Conservation (phyloP, 1,140 invertebrate genomes). For the Xylocopa sonorina region DNA sequence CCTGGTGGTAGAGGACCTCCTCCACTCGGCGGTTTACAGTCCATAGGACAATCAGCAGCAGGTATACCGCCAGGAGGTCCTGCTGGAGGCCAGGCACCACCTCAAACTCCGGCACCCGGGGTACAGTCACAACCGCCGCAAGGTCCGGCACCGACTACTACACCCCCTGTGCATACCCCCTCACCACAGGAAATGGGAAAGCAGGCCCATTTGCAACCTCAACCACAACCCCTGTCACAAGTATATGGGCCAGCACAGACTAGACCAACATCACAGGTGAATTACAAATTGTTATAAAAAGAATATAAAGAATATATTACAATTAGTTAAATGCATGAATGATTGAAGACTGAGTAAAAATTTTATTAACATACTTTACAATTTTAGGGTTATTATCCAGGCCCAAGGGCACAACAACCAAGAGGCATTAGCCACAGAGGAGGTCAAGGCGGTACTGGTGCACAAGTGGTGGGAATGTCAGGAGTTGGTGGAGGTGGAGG, state of each 20-base stretch:
- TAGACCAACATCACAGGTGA: conserved; percentile 69
- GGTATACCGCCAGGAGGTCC: conserved; percentile 75
- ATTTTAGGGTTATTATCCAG: conserved; percentile 72
- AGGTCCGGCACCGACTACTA: conserved; percentile 73
- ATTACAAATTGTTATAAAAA: background rate
- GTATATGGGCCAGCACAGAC: conserved; percentile 70
- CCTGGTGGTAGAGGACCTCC: conserved; percentile 78
- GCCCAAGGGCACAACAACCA: conserved; percentile 72
- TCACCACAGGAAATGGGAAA: conserved; percentile 79
- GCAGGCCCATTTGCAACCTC: conserved; percentile 74
- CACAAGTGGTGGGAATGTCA: conserved; percentile 73
- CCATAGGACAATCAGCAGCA: conserved; percentile 74
- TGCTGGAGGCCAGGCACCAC: conserved; percentile 70
- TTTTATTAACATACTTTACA: background rate
- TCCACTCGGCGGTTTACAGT: conserved; percentile 74
- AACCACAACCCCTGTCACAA: conserved; percentile 69
- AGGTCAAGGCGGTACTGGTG: conserved; percentile 68
- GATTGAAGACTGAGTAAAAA: background rate
- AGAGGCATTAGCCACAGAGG: conserved; percentile 73
- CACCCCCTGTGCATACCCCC: conserved; percentile 74
- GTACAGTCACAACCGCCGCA: conserved; percentile 75
- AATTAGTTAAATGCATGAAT: background rate
- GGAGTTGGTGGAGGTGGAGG: conserved; percentile 67
- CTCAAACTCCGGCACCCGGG: conserved; percentile 70
- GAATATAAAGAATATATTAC: background rate